Percentiles rank a stretch among this genome's conserved stretches.
Evolutionary conservation across 2,888 invertebrate species (phyloP).

Genomic region (Pyrgus malvae): DNA sequence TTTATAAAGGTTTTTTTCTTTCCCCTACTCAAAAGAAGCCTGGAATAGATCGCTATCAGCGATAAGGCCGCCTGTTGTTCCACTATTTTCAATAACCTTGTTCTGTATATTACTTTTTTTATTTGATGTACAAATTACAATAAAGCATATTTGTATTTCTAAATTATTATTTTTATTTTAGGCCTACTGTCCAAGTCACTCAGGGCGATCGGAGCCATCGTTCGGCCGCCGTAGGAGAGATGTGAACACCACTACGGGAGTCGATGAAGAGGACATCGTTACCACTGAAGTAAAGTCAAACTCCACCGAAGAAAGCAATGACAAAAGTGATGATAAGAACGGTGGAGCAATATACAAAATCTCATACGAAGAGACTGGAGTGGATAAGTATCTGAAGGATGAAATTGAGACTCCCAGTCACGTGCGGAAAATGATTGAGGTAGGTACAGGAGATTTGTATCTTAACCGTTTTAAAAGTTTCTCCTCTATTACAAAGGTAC

Average conservation of each 20-base stretch:
- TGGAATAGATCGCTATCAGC: no score
- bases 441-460: no score
- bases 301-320: constrained; percentile 42
- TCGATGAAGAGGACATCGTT: constrained; percentile 50
- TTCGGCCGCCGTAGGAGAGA: constrained; percentile 87
- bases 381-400: constrained; percentile 73
- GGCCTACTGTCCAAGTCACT: constrained; percentile 91
- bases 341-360: constrained; percentile 61
- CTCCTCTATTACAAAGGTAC: no score
- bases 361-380: constrained; percentile 64
- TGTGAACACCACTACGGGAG: constrained; percentile 57
- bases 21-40: no score
- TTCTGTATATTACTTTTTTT: no score
- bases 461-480: no score
- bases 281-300: constrained; percentile 52
- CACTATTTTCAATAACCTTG: no score
- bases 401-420: constrained; percentile 86
- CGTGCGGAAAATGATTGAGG: constrained; percentile 95
- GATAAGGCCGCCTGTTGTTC: no score
- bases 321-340: constrained; percentile 31
- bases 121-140: no score
- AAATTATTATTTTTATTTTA: constrained; percentile 41
- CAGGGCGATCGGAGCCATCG: constrained; percentile 92
- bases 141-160: neutral
- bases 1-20: no score